Evolutionary conservation across 2,888 invertebrate species (phyloP), one percentile per base, ranked within the genome.

Genomic region (Conus canariensis): DNA sequence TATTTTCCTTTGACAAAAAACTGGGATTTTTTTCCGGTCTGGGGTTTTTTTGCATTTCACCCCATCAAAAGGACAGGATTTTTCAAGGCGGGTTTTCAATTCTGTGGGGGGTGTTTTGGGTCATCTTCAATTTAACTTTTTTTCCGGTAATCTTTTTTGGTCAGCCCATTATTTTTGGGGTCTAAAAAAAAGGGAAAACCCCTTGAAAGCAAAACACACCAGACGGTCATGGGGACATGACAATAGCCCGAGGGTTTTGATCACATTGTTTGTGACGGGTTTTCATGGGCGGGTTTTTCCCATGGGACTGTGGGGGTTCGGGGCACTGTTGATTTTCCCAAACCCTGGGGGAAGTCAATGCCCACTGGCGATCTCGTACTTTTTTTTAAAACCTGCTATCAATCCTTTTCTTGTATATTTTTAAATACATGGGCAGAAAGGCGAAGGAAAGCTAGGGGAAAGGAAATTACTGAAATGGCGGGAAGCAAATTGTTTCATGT

Each of bases 201-300:
- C 80, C 9, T 16, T 80, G 22, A 80, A 25, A 30, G 10, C 19
- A 0, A 0, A 30, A 9, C 7, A 5, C 10, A 80, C 80, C 16
- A 80, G 25, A 80, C 9, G 7, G 10, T 80, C 80, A 16, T 7
- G 5, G 5, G 80, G 80, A 80, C 80, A 80, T 80, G 80, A 80
- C 80, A 9, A 80, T 80, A 80, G 80, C 80, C 30, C 80, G 80
- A 30, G 4, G 80, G 5, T 30, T 80, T 30, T 80, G 80, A 80
- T 80, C 80, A 80, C 7, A 22, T 80, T 8, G 80, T 45, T 45
- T 10, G 80, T 80, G 12, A 80, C 80, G 7, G 80, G 45, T 80
- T 80, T 80, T 80, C 80, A 25, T 80, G 80, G 45, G 80, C 16
- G 45, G 80, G 80, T 80, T 80, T 80, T 80, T 80, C 80, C 80